Base-by-base conservation (phyloP, 2,888 invertebrate species). In the Griposia aprilina region DNA sequence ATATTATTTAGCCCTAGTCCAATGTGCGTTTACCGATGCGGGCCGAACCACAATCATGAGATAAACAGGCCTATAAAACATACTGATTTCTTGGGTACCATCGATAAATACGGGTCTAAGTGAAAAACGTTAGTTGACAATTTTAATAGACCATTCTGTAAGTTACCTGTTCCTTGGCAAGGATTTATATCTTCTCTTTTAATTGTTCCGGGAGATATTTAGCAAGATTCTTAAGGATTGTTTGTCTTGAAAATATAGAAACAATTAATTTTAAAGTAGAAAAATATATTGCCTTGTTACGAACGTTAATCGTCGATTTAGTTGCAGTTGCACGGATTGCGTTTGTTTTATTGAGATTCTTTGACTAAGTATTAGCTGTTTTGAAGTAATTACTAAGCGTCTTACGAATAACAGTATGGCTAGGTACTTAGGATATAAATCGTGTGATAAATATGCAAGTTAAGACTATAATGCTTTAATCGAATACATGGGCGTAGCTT, bases 81-180 rank as follows among this genome's bases (percentile, higher is more conserved):
- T 89, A 90, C 84, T 86, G 90, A 90, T 91, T 89, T 89, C 89
- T 88, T 89, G 83, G 85, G 90, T 91, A 90, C 91, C 90, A 89
- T 92, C 90, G 88, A 92, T 94, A 93, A 93, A 93, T 92, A 91
- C 83, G 82, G 81, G 78, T 79, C 69, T 65, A 89, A 89, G 88
- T 89, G 91, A 91, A 92, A 91, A 90, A 88, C 88, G 88, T 88
- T 87, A 76, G 88, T 90, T 89, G 88, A 89, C 88, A 88, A 87
- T 81, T 88, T 83, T 87, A 88, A 88, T 85, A 77, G 74, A 75
- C 83, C 81, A 79, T 86, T 88, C 78, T 81, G 80, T 82, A 76
- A 81, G 81, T 85, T 89, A 85, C 81, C 74, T 65, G 75, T 74
- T 78, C 76, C 74, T 80, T 41, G 63, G 69, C 36, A 74, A 82